phyloP scores from a whole-genome alignment of 2,797 vertebrate species.

The Cuniculus paca region DNA sequence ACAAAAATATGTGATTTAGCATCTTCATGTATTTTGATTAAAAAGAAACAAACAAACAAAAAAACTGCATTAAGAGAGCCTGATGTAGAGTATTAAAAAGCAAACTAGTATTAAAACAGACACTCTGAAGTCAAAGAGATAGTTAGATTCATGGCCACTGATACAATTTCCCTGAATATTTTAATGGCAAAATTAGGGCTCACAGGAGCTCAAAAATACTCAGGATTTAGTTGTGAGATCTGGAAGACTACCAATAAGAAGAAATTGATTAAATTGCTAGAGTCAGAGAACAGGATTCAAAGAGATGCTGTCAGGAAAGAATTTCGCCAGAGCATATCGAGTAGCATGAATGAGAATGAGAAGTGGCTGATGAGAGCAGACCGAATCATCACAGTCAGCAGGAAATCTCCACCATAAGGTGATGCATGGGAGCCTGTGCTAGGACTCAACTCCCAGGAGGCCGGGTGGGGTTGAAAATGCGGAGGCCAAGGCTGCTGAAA shows the following conservation, averaged over 20 bases:
- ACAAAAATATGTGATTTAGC: background rate
- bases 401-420: background rate
- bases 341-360: background rate
- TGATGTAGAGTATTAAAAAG: conserved; percentile 23
- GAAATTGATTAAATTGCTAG: background rate
- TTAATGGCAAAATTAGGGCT: conserved; percentile 58
- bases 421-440: background rate
- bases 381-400: background rate
- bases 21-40: background rate
- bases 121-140: conserved; percentile 16
- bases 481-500: background rate
- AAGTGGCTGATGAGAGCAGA: background rate
- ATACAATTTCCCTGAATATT: background rate
- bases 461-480: background rate
- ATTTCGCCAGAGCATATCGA: background rate
- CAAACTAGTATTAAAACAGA: conserved; percentile 26
- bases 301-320: background rate
- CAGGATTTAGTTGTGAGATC: conserved; percentile 26
- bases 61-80: background rate
- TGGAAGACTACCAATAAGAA: conserved; percentile 24
- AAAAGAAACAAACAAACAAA: background rate
- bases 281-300: background rate
- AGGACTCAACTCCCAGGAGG: background rate
- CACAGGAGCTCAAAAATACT: background rate
- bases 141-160: background rate